Conservation (phyloP, 2,888 invertebrate genomes). For the Teinopalpus imperialis region DNA sequence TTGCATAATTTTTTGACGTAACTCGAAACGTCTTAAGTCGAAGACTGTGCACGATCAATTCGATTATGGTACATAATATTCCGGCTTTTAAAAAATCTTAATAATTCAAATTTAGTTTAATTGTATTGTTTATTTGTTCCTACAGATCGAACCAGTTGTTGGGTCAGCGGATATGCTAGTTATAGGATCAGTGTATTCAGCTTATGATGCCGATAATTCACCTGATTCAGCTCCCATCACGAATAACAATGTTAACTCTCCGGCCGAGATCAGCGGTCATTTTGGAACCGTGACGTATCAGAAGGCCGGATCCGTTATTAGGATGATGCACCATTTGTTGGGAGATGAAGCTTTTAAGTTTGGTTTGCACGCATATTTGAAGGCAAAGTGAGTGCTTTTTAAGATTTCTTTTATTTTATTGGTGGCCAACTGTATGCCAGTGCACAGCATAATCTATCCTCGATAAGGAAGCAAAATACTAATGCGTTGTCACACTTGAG, state of each 20-base stretch:
- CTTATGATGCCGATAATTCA: conserved; percentile 82
- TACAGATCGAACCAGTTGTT: conserved; percentile 83
- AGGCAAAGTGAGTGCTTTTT: conserved; percentile 64
- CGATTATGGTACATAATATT: too few species aligned
- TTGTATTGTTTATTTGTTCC: too few species aligned
- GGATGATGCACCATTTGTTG: conserved; percentile 73
- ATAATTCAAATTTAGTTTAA: too few species aligned
- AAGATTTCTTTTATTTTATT: too few species aligned
- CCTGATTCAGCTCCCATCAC: conserved; percentile 79
- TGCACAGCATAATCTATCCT: too few species aligned
- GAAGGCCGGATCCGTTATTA: conserved; percentile 82
- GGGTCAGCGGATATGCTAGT: conserved; percentile 84
- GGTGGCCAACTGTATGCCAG: too few species aligned
- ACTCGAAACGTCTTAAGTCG: too few species aligned
- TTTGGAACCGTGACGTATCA: conserved; percentile 86
- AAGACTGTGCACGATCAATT: too few species aligned
- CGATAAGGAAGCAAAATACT: too few species aligned
- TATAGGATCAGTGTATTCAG: conserved; percentile 84
- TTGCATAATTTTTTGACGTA: too few species aligned
- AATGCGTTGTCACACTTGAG: too few species aligned
- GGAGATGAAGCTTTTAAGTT: conserved; percentile 55
- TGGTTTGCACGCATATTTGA: conserved; percentile 60
- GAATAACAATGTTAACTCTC: conserved; percentile 79
- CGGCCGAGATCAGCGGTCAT: conserved; percentile 82
- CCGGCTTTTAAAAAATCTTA: too few species aligned